Conservation (phyloP, 2,113 vertebrate genomes). For the Esox niger region DNA sequence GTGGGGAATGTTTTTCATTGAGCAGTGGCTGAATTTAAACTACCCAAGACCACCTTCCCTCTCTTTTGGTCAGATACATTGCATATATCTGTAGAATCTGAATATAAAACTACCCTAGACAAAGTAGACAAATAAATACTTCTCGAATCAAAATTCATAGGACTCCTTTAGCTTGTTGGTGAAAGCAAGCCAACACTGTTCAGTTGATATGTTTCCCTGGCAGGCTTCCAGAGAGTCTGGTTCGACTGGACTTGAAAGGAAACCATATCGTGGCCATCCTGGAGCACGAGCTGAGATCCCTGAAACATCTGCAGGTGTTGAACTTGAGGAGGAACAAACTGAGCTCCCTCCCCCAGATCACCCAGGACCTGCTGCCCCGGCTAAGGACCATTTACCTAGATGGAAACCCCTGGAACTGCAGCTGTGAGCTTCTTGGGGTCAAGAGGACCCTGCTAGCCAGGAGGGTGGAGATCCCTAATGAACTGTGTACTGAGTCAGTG, state of each 20-base stretch:
- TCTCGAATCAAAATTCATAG: neutral
- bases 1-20: too few relatives aligned
- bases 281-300: conserved; percentile 68
- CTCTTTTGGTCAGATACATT: too few relatives aligned
- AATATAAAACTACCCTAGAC: too few relatives aligned
- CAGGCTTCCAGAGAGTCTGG: conserved; percentile 74
- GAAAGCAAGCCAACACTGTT: neutral
- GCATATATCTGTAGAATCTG: neutral
- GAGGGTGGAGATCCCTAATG: conserved; percentile 72
- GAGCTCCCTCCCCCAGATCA: conserved; percentile 65
- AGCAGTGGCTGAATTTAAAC: too few relatives aligned
- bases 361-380: conserved; percentile 68
- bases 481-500: conserved; percentile 64
- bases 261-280: conserved; percentile 70
- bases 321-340: conserved; percentile 78
- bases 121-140: too few relatives aligned
- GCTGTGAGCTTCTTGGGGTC: conserved; percentile 70
- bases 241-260: conserved; percentile 77
- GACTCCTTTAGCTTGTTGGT: neutral
- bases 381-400: conserved; percentile 75
- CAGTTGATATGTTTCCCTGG: neutral
- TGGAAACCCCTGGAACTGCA: conserved; percentile 80
- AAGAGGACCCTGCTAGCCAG: conserved; percentile 67
- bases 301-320: conserved; percentile 78
- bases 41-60: too few relatives aligned